A percentile compares a stretch with the other conserved stretches of the same genome.
Evolutionary conservation across 1,140 invertebrate genomes (phyloP).

Genomic region (Micrasema minimum): DNA sequence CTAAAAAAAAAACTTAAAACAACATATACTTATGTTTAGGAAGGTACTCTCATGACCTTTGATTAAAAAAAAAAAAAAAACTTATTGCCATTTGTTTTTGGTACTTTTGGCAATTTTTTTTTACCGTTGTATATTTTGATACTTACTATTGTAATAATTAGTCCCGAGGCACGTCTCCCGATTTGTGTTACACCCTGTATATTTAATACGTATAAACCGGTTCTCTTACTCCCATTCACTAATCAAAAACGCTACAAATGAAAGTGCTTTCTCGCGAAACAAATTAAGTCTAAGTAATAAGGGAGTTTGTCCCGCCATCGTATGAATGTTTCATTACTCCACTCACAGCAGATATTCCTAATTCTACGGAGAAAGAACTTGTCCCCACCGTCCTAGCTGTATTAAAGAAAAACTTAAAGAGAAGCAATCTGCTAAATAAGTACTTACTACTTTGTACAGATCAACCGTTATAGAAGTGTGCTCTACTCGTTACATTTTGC

Average conservation of each 20-base stretch:
- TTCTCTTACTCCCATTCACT: slow-evolving; percentile 27
- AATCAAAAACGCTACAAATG: slow-evolving; percentile 53
- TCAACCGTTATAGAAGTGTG: neutral
- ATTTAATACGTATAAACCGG: too few relatives aligned
- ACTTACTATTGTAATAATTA: too few relatives aligned
- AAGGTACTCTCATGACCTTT: too few relatives aligned
- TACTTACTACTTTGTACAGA: slow-evolving; percentile 56
- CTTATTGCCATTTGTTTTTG: too few relatives aligned
- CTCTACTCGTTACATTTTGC: too few relatives aligned
- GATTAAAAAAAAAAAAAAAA: too few relatives aligned
- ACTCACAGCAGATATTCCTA: slow-evolving; percentile 51
- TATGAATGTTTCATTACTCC: slow-evolving; percentile 54
- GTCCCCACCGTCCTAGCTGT: slow-evolving; percentile 56
- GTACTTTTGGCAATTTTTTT: too few relatives aligned
- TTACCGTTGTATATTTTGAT: too few relatives aligned
- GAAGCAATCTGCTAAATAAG: slow-evolving; percentile 69
- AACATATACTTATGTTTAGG: too few relatives aligned
- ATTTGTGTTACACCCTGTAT: too few relatives aligned
- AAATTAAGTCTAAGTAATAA: slow-evolving; percentile 53
- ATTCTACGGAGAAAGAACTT: slow-evolving; percentile 53
- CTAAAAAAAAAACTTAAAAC: too few relatives aligned
- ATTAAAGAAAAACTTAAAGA: slow-evolving; percentile 69
- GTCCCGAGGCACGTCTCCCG: too few relatives aligned
- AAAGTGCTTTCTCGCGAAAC: slow-evolving; percentile 52
- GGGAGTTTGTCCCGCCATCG: slow-evolving; percentile 47